Evolutionary conservation across 2,888 invertebrate genomes (phyloP).

Genomic region (Hesperia comma): DNA sequence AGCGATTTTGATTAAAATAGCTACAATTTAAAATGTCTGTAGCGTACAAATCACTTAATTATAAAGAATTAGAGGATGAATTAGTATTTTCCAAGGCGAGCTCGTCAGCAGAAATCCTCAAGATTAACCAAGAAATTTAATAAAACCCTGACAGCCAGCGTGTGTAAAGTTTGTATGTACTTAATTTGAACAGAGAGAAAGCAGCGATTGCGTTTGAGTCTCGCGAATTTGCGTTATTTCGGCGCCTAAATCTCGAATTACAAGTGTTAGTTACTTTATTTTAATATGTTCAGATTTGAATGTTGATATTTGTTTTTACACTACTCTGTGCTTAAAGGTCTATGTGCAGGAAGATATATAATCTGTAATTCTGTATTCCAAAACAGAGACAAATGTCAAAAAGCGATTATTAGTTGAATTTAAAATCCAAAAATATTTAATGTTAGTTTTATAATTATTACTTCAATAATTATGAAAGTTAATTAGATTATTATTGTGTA

Average conservation of each 20-base stretch:
- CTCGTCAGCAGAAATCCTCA: slow-evolving; percentile 15
- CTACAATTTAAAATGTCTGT: slow-evolving; percentile 1
- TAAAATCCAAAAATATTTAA: too few relatives aligned
- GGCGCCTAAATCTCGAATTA: slow-evolving; percentile 75
- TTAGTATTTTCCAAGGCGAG: slow-evolving; percentile 18
- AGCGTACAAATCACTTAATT: slow-evolving; percentile 9
- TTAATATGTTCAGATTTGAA: too few relatives aligned
- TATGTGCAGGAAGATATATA: too few relatives aligned
- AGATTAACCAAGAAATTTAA: slow-evolving; percentile 33
- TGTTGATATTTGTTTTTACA: too few relatives aligned
- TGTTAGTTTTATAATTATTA: too few relatives aligned
- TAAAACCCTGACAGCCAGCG: slow-evolving; percentile 27
- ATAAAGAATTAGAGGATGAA: slow-evolving; percentile 12
- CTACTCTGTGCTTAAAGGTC: too few relatives aligned
- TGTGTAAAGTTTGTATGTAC: slow-evolving; percentile 57
- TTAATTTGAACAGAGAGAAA: slow-evolving; percentile 30
- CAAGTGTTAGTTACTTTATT: too few relatives aligned
- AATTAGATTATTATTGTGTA: too few relatives aligned
- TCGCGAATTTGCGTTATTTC: slow-evolving; percentile 79
- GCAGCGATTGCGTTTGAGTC: slow-evolving; percentile 39
- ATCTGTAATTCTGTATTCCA: too few relatives aligned
- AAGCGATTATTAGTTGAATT: too few relatives aligned
- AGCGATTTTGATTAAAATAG: neutral
- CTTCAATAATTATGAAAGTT: too few relatives aligned
- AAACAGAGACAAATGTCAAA: too few relatives aligned